Evolutionary conservation across 92 coral and sea anemone genomes (phyloP).

Genomic region (Virgularia gustaviana): DNA sequence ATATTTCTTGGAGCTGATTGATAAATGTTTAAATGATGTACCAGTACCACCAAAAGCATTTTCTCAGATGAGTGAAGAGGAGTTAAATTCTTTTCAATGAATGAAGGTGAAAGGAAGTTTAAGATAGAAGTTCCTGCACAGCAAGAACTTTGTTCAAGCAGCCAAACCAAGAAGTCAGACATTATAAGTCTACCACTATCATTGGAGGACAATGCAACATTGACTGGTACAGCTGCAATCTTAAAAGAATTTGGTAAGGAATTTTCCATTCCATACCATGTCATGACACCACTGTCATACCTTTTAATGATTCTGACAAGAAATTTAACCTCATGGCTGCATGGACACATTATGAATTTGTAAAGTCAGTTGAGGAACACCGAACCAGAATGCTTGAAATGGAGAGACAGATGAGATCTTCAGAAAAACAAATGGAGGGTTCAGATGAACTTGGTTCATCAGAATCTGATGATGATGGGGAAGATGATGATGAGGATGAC

Average conservation of each 20-base stretch:
- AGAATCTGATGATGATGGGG: background rate
- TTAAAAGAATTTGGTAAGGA: too few relatives aligned
- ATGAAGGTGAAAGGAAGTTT: background rate
- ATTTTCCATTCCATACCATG: constrained; percentile 10
- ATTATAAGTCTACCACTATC: background rate
- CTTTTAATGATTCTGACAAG: background rate
- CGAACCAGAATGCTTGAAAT: background rate
- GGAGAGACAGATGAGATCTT: background rate
- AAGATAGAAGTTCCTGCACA: background rate
- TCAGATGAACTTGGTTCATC: background rate
- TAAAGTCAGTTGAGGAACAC: constrained; percentile 13
- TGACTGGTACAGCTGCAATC: background rate
- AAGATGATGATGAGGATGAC: too few relatives aligned
- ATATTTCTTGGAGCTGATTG: constrained; percentile 14
- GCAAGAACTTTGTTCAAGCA: background rate
- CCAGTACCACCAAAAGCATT: constrained; percentile 25
- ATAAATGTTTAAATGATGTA: constrained; percentile 2
- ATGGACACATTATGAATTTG: constrained; percentile 4
- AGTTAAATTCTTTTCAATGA: constrained; percentile 1
- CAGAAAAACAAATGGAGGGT: background rate
- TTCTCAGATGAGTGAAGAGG: constrained; percentile 27
- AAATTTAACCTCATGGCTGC: background rate
- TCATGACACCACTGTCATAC: background rate
- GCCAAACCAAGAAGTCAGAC: background rate
- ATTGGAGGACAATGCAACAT: background rate